Percentiles rank a stretch among this genome's conserved stretches.
These are phyloP conservation scores for Ornithoptera alexandrae DNA, from an alignment of 2,888 invertebrate genomes.

Conservation along the genomic window DNA sequence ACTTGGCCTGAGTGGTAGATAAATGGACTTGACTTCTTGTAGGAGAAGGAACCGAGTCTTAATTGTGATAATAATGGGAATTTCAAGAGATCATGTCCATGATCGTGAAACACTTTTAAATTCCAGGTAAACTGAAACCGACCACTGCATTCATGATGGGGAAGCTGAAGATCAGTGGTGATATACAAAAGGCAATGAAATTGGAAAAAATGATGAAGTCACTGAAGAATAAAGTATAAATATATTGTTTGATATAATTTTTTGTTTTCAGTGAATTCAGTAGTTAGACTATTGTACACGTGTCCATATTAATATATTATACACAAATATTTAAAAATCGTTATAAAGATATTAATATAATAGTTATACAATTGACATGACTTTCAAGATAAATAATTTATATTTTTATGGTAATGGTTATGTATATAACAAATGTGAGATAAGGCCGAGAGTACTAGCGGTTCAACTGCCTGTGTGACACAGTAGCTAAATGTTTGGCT, in stretches of 20 bases:
- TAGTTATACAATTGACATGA: too few species aligned
- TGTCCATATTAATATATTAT: slow-evolving; percentile 10
- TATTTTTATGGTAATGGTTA: not conserved
- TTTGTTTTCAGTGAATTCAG: not conserved
- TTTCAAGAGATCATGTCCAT: not conserved
- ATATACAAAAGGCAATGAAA: slow-evolving; percentile 96
- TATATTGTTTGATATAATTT: not conserved
- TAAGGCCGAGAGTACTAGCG: too few species aligned
- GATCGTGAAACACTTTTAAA: not conserved
- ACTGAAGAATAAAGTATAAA: slow-evolving; percentile 82
- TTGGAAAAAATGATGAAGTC: slow-evolving; percentile 93
- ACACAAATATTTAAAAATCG: slow-evolving; percentile 1
- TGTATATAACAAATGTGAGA: not conserved
- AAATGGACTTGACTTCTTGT: too few species aligned
- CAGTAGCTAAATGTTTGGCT: too few species aligned
- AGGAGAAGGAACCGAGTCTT: too few species aligned
- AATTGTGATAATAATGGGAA: not conserved
- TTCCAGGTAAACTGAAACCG: slow-evolving; percentile 90
- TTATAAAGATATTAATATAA: not conserved
- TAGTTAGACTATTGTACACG: slow-evolving; percentile 11
- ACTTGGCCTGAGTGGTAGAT: too few species aligned
- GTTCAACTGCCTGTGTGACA: too few species aligned
- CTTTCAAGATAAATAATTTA: not conserved
- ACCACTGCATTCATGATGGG: slow-evolving; percentile 97
- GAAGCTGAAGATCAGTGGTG: slow-evolving; percentile 95